Evolutionary conservation across 2,797 vertebrate genomes (phyloP), one percentile per base, ranked within the genome.

Genomic region (Coracias cyanogaster): DNA sequence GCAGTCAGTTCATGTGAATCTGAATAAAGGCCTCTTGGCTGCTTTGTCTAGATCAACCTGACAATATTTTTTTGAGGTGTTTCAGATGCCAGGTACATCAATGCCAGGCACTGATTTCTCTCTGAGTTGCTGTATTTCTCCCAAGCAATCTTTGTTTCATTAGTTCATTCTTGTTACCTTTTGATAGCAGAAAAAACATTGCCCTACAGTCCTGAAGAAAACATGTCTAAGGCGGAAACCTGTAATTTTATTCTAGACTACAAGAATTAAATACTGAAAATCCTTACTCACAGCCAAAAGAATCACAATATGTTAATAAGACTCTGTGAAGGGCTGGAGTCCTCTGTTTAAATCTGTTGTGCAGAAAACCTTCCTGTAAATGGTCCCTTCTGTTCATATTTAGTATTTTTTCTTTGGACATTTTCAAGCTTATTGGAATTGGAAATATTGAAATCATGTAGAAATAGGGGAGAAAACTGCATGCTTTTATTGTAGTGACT

Each of bases 391-490:
- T 46, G 10, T 16, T 87, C 12, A 66, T 46, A n/a, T 81, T 70
- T 86, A 8, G 12, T 37, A 24, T 3, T 57, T 57, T 43, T 16
- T 35, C 7, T 57, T 78, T 48, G 8, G 15, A 45, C 2, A 6
- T 41, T 37, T 81, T 71, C 37, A 28, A 17, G 21, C 77, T 82
- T 54, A 41, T 11, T 91, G 16, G 13, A 82, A 35, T 9, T 66
- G 22, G 8, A 67, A 66, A 52, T 48, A 48, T 18, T 60, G 64
- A 43, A 82, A 26, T 39, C 5, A n/a, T 16, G 15, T 67, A 51
- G 24, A 77, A 85, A 58, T 10, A 14, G 3, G 43, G 25, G 9
- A 4, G 0, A 9, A 5, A 45, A 12, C 0, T 7, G 43, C 11
- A 31, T 28, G 2, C 21, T 17, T 43, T 92, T 62, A 9, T 8